A percentile compares a stretch with the other conserved stretches of the same genome.
phyloP scores from a whole-genome alignment of 2,888 invertebrate species.

The Troides aeacus region DNA sequence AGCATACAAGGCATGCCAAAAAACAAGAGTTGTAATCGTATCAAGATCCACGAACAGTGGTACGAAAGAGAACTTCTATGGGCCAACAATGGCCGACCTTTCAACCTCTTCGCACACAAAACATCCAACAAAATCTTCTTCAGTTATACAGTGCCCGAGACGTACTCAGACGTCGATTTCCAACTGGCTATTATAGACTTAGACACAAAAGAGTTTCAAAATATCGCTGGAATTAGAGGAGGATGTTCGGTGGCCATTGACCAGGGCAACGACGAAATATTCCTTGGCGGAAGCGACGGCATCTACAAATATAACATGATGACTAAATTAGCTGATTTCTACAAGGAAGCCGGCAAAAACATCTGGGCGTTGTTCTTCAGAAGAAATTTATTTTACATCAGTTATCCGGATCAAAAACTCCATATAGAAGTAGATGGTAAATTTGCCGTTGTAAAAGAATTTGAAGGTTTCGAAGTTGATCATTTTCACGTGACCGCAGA shows the following conservation, averaged over 20 bases:
- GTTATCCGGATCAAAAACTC: slow-evolving; percentile 59
- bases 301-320: slow-evolving; percentile 60
- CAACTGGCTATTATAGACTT: slow-evolving; percentile 53
- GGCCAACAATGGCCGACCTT: slow-evolving; percentile 48
- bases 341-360: slow-evolving; percentile 55
- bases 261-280: slow-evolving; percentile 51
- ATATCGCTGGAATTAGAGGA: slow-evolving; percentile 54
- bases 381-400: slow-evolving; percentile 58
- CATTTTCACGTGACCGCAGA: slow-evolving; percentile 47
- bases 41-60: slow-evolving; percentile 51
- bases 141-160: slow-evolving; percentile 50
- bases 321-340: slow-evolving; percentile 54
- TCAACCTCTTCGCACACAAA: slow-evolving; percentile 54
- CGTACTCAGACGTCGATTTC: slow-evolving; percentile 55
- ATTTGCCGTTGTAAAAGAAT: slow-evolving; percentile 55
- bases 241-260: slow-evolving; percentile 61
- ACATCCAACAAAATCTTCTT: slow-evolving; percentile 55
- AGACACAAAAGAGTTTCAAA: slow-evolving; percentile 47
- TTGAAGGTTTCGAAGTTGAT: slow-evolving; percentile 56
- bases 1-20: slow-evolving; percentile 12
- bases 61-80: slow-evolving; percentile 51
- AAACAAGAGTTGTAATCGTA: slow-evolving; percentile 44
- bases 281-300: slow-evolving; percentile 61
- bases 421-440: slow-evolving; percentile 54
- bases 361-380: slow-evolving; percentile 57